phyloP scores from a whole-genome alignment of 2,113 vertebrate genomes.

The Misgurnus mizolepis region DNA sequence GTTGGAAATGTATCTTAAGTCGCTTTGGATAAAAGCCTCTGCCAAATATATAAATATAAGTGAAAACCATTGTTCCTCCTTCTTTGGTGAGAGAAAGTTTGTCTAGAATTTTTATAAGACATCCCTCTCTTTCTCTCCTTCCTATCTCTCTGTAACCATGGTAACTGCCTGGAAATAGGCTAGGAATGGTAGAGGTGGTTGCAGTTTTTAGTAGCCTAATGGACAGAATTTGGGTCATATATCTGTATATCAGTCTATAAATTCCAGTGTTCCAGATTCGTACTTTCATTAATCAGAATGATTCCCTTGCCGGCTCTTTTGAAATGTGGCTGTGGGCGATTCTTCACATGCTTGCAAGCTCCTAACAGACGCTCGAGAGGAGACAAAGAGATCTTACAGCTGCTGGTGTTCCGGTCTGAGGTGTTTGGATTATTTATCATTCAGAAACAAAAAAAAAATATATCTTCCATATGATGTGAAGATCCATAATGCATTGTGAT shows the following conservation, averaged over 20 bases:
- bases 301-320: slow-evolving; percentile 65
- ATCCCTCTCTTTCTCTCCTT: slow-evolving; percentile 52
- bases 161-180: slow-evolving; percentile 80
- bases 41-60: background rate
- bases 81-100: slow-evolving; percentile 52
- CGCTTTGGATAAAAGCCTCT: no score
- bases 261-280: slow-evolving; percentile 76
- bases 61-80: slow-evolving; percentile 24
- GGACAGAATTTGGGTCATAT: slow-evolving; percentile 79
- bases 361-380: slow-evolving; percentile 27
- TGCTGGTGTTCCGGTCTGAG: slow-evolving; percentile 35
- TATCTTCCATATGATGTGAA: background rate
- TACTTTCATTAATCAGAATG: slow-evolving; percentile 72
- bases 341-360: slow-evolving; percentile 30
- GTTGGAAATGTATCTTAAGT: no score
- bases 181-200: slow-evolving; percentile 68
- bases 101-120: slow-evolving; percentile 67
- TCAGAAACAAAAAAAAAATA: background rate
- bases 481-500: background rate
- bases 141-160: slow-evolving; percentile 74
- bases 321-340: slow-evolving; percentile 61
- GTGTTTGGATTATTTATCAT: slow-evolving; percentile 9
- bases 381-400: slow-evolving; percentile 50
- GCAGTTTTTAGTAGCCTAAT: slow-evolving; percentile 68
- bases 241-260: slow-evolving; percentile 75